These are phyloP conservation scores for Pristionchus fissidentatus DNA, from an alignment of 2,888 invertebrate species.

Conservation along the genomic window DNA sequence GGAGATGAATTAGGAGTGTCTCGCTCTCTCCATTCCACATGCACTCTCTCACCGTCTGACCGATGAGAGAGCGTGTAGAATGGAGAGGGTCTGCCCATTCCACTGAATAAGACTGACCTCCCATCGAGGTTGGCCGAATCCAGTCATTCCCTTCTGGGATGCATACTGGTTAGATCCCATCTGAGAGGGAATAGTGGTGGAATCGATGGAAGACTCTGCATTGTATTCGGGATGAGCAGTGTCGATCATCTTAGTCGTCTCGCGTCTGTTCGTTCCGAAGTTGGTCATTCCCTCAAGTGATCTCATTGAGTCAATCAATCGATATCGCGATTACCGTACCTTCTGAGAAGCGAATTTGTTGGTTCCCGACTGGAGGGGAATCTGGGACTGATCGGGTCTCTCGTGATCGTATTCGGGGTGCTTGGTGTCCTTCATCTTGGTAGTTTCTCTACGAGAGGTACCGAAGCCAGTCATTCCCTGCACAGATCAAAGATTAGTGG, in stretches of 20 bases:
- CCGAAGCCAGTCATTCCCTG: conserved; percentile 74
- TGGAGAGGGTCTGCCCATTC: too few species aligned
- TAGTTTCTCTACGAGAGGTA: conserved; percentile 75
- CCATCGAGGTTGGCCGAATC: conserved; percentile 75
- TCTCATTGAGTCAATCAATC: neutral
- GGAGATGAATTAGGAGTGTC: too few species aligned
- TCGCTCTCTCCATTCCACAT: too few species aligned
- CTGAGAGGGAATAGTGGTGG: conserved; percentile 57
- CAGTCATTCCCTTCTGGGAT: conserved; percentile 75
- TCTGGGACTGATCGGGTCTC: conserved; percentile 74
- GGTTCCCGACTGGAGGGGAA: conserved; percentile 75
- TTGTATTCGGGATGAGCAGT: conserved; percentile 75
- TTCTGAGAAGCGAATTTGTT: conserved; percentile 74
- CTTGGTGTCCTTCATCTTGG: conserved; percentile 75
- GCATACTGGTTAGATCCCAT: conserved; percentile 76
- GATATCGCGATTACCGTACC: conserved; percentile 23
- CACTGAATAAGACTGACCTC: too few species aligned
- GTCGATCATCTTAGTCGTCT: conserved; percentile 75
- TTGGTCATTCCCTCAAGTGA: conserved; percentile 71
- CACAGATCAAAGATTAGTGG: conserved; percentile 19
- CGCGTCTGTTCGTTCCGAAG: conserved; percentile 75
- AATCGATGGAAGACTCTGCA: conserved; percentile 62
- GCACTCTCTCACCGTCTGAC: neutral
- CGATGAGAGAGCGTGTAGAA: neutral
- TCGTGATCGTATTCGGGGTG: conserved; percentile 76